Conservation (phyloP, 2,797 vertebrate genomes). For the Lophotriccus pileatus region DNA sequence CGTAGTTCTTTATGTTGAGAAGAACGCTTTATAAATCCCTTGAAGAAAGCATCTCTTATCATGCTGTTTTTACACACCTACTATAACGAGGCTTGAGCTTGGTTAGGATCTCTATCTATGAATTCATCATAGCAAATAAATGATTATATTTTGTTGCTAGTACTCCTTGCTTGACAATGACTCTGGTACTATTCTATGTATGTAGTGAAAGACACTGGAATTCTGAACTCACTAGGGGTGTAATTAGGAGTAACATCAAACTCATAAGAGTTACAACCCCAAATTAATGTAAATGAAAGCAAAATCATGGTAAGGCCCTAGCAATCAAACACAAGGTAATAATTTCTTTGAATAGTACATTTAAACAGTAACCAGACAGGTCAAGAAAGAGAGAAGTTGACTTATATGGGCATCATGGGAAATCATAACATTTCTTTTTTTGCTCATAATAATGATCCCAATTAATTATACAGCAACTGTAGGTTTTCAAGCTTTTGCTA, state of each 20-base stretch:
- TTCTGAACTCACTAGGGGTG: neutral
- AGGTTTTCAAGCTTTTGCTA: neutral
- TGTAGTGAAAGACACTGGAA: neutral
- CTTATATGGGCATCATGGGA: neutral
- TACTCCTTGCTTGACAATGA: neutral
- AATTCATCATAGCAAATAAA: neutral
- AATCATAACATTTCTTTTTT: neutral
- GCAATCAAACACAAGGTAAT: neutral
- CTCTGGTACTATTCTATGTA: neutral
- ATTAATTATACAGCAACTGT: neutral
- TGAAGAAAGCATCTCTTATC: conserved; percentile 29
- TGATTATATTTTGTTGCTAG: neutral
- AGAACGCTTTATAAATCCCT: conserved; percentile 6
- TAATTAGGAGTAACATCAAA: conserved; percentile 9
- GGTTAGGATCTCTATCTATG: neutral
- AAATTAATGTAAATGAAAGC: conserved; percentile 20
- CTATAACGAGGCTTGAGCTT: neutral
- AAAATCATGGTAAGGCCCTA: neutral
- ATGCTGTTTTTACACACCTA: neutral
- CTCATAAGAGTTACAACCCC: neutral
- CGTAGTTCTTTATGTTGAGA: conserved; percentile 9
- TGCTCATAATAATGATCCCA: neutral
- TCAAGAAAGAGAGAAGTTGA: neutral
- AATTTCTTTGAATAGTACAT: neutral
- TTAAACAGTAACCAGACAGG: neutral